phyloP scores from a whole-genome alignment of 2,888 invertebrate genomes.

The Tinea semifulvella region DNA sequence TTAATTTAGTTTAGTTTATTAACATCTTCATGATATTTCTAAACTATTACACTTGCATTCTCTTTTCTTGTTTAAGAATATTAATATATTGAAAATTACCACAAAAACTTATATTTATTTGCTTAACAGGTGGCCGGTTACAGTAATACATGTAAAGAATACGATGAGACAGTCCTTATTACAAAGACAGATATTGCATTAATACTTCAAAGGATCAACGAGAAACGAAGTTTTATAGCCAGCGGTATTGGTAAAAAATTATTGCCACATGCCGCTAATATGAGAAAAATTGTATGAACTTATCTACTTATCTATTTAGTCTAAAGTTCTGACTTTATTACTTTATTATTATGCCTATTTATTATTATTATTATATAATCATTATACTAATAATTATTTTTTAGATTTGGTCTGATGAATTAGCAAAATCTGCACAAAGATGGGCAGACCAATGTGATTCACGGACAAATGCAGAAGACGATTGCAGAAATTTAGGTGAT shows the following conservation, averaged over 20 bases:
- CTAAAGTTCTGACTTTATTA: background rate
- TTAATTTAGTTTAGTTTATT: no score
- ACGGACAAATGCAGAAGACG: constrained; percentile 38
- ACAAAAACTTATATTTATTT: background rate
- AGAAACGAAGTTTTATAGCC: constrained; percentile 44
- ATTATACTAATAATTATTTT: constrained; percentile 17
- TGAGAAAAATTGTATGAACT: constrained; percentile 45
- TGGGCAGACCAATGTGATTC: constrained; percentile 53
- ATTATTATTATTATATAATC: no score
- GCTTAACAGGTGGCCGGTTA: constrained; percentile 34
- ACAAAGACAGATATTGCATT: constrained; percentile 30
- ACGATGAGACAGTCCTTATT: constrained; percentile 32
- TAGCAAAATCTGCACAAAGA: constrained; percentile 42
- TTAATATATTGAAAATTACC: constrained; percentile 13
- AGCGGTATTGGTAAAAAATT: constrained; percentile 30
- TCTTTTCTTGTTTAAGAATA: no score
- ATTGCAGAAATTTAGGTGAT: constrained; percentile 45
- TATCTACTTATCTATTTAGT: background rate
- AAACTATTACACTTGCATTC: no score
- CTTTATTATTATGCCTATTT: no score
- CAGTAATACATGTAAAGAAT: constrained; percentile 31
- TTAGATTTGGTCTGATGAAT: constrained; percentile 44
- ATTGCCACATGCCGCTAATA: constrained; percentile 47
- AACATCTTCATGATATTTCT: no score
- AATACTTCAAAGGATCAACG: constrained; percentile 42